Conservation (phyloP, 2,888 invertebrate species). For the Clostera curtula region DNA sequence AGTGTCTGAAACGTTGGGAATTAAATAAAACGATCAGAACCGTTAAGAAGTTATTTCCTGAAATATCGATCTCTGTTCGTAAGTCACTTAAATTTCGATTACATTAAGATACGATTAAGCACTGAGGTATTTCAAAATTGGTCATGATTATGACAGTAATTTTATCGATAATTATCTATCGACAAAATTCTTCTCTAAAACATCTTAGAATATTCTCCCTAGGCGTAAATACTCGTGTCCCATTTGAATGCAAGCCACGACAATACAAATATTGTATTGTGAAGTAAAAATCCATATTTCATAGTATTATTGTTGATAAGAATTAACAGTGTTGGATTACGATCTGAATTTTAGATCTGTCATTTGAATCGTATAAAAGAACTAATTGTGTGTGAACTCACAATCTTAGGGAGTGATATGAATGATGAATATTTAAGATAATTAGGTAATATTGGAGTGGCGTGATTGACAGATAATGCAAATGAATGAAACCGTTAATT, state of each 20-base stretch:
- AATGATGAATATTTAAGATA: slow-evolving; percentile 62
- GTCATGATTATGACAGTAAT: too few species aligned
- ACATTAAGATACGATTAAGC: too few species aligned
- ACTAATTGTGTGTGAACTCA: slow-evolving; percentile 72
- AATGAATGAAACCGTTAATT: slow-evolving; percentile 13
- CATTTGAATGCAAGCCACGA: slow-evolving; percentile 51
- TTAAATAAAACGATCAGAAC: too few species aligned
- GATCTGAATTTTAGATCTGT: slow-evolving; percentile 64
- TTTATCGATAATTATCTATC: too few species aligned
- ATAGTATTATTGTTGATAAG: slow-evolving; percentile 45
- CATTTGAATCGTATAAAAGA: slow-evolving; percentile 57
- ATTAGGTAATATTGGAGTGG: slow-evolving; percentile 31
- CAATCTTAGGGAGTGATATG: slow-evolving; percentile 21
- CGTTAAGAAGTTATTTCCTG: too few species aligned
- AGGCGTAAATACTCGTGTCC: too few species aligned
- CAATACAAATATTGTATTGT: slow-evolving; percentile 63
- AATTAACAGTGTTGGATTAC: slow-evolving; percentile 63
- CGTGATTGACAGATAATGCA: slow-evolving; percentile 30
- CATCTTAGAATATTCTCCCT: too few species aligned
- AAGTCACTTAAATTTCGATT: too few species aligned
- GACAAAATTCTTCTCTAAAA: too few species aligned
- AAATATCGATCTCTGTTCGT: too few species aligned
- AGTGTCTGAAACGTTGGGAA: too few species aligned
- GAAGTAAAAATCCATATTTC: slow-evolving; percentile 60
- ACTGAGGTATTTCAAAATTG: too few species aligned